These are phyloP conservation scores for Amniataba percoides DNA, from an alignment of 2,797 vertebrate genomes.

Conservation along the genomic window DNA sequence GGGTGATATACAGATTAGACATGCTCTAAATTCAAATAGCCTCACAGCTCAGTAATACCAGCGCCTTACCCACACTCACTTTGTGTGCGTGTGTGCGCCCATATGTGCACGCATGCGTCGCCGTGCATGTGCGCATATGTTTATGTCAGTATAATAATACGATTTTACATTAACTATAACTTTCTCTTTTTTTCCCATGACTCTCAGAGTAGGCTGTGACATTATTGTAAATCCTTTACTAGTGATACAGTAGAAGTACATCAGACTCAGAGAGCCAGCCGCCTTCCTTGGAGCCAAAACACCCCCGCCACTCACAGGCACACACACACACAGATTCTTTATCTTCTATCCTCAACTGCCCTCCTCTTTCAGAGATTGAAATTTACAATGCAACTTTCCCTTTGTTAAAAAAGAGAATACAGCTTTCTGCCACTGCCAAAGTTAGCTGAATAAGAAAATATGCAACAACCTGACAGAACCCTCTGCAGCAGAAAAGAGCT, in stretches of 20 bases:
- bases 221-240: slow-evolving; percentile 68
- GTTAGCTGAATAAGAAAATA: slow-evolving; percentile 49
- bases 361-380: slow-evolving; percentile 53
- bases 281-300: slow-evolving; percentile 45
- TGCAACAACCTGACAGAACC: slow-evolving; percentile 59
- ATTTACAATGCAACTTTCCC: slow-evolving; percentile 53
- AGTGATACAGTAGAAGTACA: slow-evolving; percentile 47
- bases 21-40: slow-evolving; percentile 67
- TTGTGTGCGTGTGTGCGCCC: background rate
- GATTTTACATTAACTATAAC: slow-evolving; percentile 52
- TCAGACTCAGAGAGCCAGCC: slow-evolving; percentile 39
- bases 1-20: slow-evolving; percentile 65
- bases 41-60: slow-evolving; percentile 56
- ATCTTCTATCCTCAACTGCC: slow-evolving; percentile 63
- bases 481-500: slow-evolving; percentile 51
- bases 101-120: background rate
- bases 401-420: slow-evolving; percentile 56
- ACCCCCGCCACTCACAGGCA: slow-evolving; percentile 13
- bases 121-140: slow-evolving; percentile 27
- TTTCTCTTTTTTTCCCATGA: slow-evolving; percentile 31
- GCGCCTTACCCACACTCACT: slow-evolving; percentile 23
- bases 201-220: slow-evolving; percentile 56
- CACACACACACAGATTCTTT: slow-evolving; percentile 31
- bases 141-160: slow-evolving; percentile 56
- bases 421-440: slow-evolving; percentile 42